These are phyloP conservation scores for Hydropsyche betteni DNA, from an alignment of 2,888 invertebrate genomes.

Conservation along the genomic window DNA sequence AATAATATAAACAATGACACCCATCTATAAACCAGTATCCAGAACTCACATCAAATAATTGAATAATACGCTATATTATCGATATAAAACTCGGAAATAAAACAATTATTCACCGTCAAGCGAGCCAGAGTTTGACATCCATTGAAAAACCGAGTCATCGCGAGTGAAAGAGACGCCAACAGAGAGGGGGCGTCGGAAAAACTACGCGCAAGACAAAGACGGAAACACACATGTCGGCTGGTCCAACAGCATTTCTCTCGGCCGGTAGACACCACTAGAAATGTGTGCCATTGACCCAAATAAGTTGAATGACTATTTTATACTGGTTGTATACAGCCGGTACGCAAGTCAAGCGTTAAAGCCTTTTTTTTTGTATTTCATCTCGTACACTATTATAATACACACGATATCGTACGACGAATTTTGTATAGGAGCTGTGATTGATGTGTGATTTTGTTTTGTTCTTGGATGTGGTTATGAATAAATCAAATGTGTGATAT, in stretches of 20 bases:
- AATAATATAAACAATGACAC: no score
- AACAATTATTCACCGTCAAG: neutral
- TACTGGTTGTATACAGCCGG: slow-evolving; percentile 32
- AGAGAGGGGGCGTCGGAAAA: neutral
- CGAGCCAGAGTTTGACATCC: slow-evolving; percentile 12
- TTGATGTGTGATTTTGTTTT: neutral
- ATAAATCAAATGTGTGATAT: neutral
- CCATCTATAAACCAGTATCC: no score
- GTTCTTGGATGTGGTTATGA: neutral
- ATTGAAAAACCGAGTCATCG: neutral
- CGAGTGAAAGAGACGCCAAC: neutral
- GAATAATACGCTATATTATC: no score
- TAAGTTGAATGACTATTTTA: slow-evolving; percentile 44
- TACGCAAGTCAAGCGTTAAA: slow-evolving; percentile 36
- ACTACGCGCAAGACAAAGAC: slow-evolving; percentile 29
- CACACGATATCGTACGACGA: neutral
- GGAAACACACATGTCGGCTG: slow-evolving; percentile 14
- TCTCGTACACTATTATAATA: neutral
- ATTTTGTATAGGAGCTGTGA: no score
- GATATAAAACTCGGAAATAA: no score
- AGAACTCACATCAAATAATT: no score
- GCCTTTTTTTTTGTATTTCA: neutral
- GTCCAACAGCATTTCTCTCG: slow-evolving; percentile 30
- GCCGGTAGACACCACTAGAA: slow-evolving; percentile 40
- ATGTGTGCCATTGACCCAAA: slow-evolving; percentile 45